Percentiles rank a stretch among this genome's conserved stretches.
These are phyloP conservation scores for Mormyrus proboscirostris DNA, from an alignment of 2,797 vertebrate species.

Conservation along the genomic window DNA sequence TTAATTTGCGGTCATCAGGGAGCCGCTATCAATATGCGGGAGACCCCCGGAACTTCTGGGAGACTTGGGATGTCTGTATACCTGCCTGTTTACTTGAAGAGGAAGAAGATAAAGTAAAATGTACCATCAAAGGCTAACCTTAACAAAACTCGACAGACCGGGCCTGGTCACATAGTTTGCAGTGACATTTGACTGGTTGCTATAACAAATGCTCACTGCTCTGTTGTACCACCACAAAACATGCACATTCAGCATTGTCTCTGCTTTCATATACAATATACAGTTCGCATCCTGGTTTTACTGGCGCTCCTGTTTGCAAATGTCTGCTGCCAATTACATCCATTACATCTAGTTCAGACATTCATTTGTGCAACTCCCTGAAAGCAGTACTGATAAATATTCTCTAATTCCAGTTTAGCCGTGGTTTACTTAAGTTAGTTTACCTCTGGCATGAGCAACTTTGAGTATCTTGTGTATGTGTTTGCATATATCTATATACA, in stretches of 20 bases:
- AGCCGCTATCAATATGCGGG: too few species aligned
- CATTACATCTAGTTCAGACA: not conserved
- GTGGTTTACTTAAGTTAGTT: not conserved
- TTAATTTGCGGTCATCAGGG: too few species aligned
- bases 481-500: not conserved
- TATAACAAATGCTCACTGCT: not conserved
- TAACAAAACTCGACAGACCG: not conserved
- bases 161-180: not conserved
- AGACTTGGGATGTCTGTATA: too few species aligned
- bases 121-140: not conserved
- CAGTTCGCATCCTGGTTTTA: not conserved
- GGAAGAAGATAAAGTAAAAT: too few species aligned
- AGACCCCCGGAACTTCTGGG: too few species aligned
- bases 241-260: not conserved
- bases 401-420: not conserved
- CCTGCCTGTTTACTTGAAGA: not conserved
- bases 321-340: not conserved
- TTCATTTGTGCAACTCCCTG: not conserved
- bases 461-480: too few species aligned
- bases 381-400: not conserved
- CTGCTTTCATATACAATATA: not conserved
- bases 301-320: not conserved
- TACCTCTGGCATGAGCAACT: too few species aligned
- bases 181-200: not conserved
- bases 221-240: not conserved